Evolutionary conservation across 2,888 invertebrate genomes (phyloP).

Genomic region (Podabrus alpinus): DNA sequence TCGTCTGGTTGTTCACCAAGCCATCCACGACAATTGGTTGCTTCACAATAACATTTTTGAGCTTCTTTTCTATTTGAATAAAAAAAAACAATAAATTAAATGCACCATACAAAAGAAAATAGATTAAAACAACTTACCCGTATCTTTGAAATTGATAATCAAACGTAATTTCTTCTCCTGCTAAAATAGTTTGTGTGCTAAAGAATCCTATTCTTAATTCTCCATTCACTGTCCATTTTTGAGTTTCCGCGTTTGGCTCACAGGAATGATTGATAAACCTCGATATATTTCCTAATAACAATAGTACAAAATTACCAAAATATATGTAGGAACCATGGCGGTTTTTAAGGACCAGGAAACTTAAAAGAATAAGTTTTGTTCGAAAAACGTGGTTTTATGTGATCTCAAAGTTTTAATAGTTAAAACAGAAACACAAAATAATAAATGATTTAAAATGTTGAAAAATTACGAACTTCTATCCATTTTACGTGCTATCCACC

Average conservation of each 20-base stretch:
- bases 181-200: slow-evolving; percentile 77
- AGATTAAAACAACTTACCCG: slow-evolving; percentile 67
- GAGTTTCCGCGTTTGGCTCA: slow-evolving; percentile 97
- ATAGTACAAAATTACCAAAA: slow-evolving; percentile 11
- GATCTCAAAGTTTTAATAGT: too few relatives aligned
- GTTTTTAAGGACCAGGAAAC: too few relatives aligned
- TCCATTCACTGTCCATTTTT: slow-evolving; percentile 95
- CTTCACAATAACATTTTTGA: slow-evolving; percentile 93
- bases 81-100: slow-evolving; percentile 29
- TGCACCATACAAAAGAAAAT: slow-evolving; percentile 3
- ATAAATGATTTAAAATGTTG: too few relatives aligned
- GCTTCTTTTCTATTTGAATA: slow-evolving; percentile 83
- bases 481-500: too few relatives aligned
- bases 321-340: too few relatives aligned
- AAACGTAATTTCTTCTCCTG: slow-evolving; percentile 96
- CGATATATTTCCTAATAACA: slow-evolving; percentile 78
- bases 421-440: too few relatives aligned
- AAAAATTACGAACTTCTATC: too few relatives aligned
- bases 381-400: too few relatives aligned
- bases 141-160: slow-evolving; percentile 98
- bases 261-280: slow-evolving; percentile 99
- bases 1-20: slow-evolving; percentile 88
- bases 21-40: slow-evolving; percentile 90
- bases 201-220: slow-evolving; percentile 97
- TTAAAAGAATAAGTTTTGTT: too few relatives aligned